phyloP scores from a whole-genome alignment of 2,113 vertebrate species.

The Gymnarchus niloticus region DNA sequence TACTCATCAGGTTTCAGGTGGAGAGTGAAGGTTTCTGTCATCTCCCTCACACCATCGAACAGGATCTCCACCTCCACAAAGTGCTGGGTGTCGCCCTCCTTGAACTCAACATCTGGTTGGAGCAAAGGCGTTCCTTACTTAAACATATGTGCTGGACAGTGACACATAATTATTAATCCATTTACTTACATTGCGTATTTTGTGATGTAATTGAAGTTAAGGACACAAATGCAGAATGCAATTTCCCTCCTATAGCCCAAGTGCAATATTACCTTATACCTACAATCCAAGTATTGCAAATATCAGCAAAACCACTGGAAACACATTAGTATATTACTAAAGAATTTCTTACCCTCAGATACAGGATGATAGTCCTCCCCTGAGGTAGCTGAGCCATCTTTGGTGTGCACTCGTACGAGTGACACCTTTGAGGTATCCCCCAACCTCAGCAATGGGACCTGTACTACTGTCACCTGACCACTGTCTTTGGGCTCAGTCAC shows the following conservation, averaged over 20 bases:
- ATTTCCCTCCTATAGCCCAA: neutral
- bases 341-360: slow-evolving; percentile 66
- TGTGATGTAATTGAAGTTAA: neutral
- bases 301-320: neutral
- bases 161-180: neutral
- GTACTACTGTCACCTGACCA: slow-evolving; percentile 60
- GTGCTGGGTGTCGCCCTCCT: slow-evolving; percentile 69
- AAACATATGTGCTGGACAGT: neutral
- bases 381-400: slow-evolving; percentile 76
- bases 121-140: neutral
- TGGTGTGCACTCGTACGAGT: slow-evolving; percentile 76
- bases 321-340: neutral
- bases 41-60: slow-evolving; percentile 70
- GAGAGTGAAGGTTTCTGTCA: slow-evolving; percentile 80
- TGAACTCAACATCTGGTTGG: slow-evolving; percentile 72
- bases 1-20: slow-evolving; percentile 79
- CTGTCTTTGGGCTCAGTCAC: slow-evolving; percentile 66
- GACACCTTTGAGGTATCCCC: slow-evolving; percentile 78
- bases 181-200: neutral
- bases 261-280: neutral
- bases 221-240: neutral
- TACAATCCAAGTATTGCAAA: neutral
- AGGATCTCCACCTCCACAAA: slow-evolving; percentile 72
- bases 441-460: slow-evolving; percentile 70
- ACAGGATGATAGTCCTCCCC: slow-evolving; percentile 78